These are phyloP conservation scores for Coelogynopora nodosa DNA, from an alignment of 2,888 invertebrate genomes.

Conservation along the genomic window DNA sequence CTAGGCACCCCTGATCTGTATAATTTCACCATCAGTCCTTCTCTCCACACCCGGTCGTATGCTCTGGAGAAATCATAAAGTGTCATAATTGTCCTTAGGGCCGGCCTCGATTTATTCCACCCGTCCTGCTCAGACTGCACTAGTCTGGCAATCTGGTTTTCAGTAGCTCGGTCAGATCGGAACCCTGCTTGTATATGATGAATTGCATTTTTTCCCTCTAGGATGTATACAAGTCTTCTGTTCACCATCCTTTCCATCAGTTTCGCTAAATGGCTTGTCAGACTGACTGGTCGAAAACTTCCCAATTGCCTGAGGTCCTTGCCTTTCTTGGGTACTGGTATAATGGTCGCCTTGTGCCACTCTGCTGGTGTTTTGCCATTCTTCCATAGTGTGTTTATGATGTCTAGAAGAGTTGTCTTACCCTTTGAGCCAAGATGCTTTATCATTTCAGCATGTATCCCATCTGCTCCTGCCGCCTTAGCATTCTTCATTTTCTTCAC, in stretches of 20 bases:
- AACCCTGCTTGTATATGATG: neutral
- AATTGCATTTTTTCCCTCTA: neutral
- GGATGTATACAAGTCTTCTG: neutral
- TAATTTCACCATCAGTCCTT: neutral
- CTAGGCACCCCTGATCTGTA: neutral
- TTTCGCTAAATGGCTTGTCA: neutral
- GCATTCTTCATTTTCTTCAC: neutral
- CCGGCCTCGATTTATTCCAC: neutral
- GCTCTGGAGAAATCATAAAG: neutral
- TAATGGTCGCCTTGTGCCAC: neutral
- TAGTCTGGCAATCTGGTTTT: neutral
- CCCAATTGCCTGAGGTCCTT: neutral
- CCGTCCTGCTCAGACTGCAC: neutral
- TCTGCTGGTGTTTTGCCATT: neutral
- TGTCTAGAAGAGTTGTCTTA: neutral
- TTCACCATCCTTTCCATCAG: neutral
- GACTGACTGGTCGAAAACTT: neutral
- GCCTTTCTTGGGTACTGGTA: neutral
- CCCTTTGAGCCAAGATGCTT: neutral
- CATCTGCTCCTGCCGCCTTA: neutral
- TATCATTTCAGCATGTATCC: neutral
- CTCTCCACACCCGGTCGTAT: neutral
- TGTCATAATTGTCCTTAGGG: neutral
- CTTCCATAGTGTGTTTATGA: neutral
- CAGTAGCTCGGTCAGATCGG: neutral